A percentile compares a stretch with the other conserved stretches of the same genome.
These are phyloP conservation scores for Globodera ellingtonae DNA, from an alignment of 1,140 invertebrate genomes.

Conservation along the genomic window DNA sequence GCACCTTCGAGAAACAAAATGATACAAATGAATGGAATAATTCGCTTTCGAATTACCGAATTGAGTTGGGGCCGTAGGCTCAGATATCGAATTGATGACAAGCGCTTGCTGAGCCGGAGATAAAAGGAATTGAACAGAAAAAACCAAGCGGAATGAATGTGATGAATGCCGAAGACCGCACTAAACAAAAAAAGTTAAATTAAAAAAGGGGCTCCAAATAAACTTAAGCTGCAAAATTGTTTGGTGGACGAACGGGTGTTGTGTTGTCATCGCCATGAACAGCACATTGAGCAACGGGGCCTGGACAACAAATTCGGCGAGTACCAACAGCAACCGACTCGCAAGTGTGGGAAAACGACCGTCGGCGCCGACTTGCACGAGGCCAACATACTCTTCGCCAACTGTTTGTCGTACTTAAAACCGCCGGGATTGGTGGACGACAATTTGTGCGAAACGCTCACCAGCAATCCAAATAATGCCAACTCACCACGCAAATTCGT, in stretches of 20 bases:
- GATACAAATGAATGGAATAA: neutral
- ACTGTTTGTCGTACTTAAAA: slow-evolving; percentile 53
- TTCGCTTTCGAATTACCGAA: slow-evolving; percentile 5
- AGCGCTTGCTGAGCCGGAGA: slow-evolving; percentile 38
- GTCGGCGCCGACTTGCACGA: slow-evolving; percentile 46
- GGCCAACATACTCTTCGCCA: slow-evolving; percentile 58
- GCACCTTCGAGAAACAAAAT: slow-evolving; percentile 22
- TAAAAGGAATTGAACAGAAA: slow-evolving; percentile 26
- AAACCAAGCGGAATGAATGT: slow-evolving; percentile 39
- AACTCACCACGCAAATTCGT: slow-evolving; percentile 49
- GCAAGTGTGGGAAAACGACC: slow-evolving; percentile 14
- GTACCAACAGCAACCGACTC: slow-evolving; percentile 34
- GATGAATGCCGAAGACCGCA: slow-evolving; percentile 1
- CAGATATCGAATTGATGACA: slow-evolving; percentile 35
- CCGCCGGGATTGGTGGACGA: neutral
- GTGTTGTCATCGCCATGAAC: slow-evolving; percentile 34
- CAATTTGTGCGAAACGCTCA: slow-evolving; percentile 8
- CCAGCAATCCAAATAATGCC: neutral
- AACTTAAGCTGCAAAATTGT: neutral
- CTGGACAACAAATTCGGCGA: slow-evolving; percentile 37
- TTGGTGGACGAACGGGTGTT: slow-evolving; percentile 18
- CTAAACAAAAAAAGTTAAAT: slow-evolving; percentile 1
- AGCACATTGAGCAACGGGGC: neutral
- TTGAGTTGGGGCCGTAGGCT: slow-evolving; percentile 30
- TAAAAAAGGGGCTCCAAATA: slow-evolving; percentile 18